Conservation (phyloP, 2,797 vertebrate species). For the Rhinatrema bivittatum region DNA sequence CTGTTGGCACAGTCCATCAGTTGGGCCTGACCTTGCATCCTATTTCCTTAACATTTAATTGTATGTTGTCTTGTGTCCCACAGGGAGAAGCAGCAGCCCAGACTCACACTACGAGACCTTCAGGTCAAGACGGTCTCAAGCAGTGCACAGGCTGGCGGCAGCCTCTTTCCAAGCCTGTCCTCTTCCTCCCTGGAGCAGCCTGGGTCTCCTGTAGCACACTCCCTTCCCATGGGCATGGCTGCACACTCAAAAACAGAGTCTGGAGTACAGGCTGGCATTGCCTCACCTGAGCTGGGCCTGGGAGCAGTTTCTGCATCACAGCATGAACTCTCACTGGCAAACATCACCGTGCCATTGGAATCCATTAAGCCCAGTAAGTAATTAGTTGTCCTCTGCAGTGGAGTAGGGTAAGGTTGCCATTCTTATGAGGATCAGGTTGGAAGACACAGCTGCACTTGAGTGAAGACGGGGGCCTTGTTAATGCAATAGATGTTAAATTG, state of each 20-base stretch:
- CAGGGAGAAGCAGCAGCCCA: conserved; percentile 85
- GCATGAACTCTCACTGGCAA: conserved; percentile 69
- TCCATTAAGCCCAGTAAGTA: conserved; percentile 88
- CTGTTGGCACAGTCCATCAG: too few species aligned
- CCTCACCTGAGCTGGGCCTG: conserved; percentile 1
- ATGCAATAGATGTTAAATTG: too few species aligned
- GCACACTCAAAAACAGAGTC: not conserved
- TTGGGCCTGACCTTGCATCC: too few species aligned
- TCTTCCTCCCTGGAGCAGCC: conserved; percentile 26
- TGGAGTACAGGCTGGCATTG: conserved; percentile 25
- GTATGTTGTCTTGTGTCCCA: too few species aligned
- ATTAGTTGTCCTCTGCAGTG: too few species aligned
- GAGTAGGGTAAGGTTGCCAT: too few species aligned
- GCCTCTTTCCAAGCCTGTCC: conserved; percentile 32
- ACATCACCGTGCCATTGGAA: conserved; percentile 82
- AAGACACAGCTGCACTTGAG: too few species aligned
- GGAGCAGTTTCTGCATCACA: conserved; percentile 32
- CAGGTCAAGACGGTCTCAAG: conserved; percentile 66
- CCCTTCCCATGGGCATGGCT: conserved; percentile 28
- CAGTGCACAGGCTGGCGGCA: conserved; percentile 15
- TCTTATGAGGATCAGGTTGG: too few species aligned
- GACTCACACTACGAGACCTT: conserved; percentile 81
- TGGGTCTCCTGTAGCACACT: conserved; percentile 6
- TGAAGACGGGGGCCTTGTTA: too few species aligned
- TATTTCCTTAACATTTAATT: too few species aligned